Conservation (phyloP, 1,140 invertebrate species). For the Sesamia nonagrioides region DNA sequence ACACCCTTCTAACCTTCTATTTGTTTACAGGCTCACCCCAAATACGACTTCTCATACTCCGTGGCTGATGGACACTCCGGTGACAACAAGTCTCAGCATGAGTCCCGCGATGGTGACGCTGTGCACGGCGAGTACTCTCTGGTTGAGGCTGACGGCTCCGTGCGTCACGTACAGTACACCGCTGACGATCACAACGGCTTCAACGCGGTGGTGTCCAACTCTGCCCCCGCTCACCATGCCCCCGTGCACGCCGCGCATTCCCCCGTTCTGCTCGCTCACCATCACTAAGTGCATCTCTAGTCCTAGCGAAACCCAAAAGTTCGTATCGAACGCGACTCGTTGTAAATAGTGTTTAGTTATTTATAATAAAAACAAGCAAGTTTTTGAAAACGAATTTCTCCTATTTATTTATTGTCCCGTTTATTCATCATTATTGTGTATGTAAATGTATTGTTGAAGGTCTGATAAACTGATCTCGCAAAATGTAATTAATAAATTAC, state of each 20-base stretch:
- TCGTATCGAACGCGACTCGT: neutral
- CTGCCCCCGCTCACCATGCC: conserved; percentile 80
- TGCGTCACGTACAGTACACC: conserved; percentile 60
- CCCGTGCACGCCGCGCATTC: conserved; percentile 55
- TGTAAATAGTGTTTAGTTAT: conserved; percentile 41
- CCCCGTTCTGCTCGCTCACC: conserved; percentile 59
- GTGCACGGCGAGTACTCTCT: conserved; percentile 61
- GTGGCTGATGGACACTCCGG: conserved; percentile 62
- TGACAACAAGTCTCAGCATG: conserved; percentile 65
- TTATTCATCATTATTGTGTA: neutral
- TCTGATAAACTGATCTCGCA: too few species aligned
- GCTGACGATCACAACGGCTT: conserved; percentile 76
- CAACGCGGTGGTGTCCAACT: conserved; percentile 89
- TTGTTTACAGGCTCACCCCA: conserved; percentile 63
- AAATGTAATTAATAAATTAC: too few species aligned
- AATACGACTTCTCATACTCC: conserved; percentile 62
- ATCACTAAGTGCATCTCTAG: conserved; percentile 32
- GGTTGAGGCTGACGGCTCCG: conserved; percentile 61
- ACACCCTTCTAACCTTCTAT: too few species aligned
- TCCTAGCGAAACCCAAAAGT: conserved; percentile 1
- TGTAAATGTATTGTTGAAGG: neutral
- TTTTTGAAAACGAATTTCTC: neutral
- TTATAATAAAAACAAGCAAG: conserved; percentile 30
- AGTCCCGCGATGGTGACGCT: conserved; percentile 59
- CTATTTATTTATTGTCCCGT: neutral